Evolutionary conservation across 2,888 invertebrate genomes (phyloP).

Genomic region (Horisme vitalbata): DNA sequence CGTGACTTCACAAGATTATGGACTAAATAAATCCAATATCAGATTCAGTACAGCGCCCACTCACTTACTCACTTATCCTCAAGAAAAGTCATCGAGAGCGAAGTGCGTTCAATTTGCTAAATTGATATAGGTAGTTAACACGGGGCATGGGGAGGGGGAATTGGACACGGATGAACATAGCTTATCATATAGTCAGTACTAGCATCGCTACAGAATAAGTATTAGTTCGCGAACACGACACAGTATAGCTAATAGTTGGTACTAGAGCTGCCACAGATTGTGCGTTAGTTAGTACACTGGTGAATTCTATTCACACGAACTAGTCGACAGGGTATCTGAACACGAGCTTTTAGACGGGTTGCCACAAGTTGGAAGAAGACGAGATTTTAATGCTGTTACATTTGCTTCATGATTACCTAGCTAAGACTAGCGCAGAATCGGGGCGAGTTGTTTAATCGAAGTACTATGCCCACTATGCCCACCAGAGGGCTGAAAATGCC

Average conservation of each 20-base stretch:
- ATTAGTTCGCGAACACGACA: too few species aligned
- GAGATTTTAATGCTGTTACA: too few species aligned
- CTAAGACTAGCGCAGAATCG: too few species aligned
- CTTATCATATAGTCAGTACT: not conserved
- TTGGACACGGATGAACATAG: slow-evolving; percentile 20
- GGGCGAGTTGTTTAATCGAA: too few species aligned
- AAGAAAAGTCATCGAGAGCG: not conserved
- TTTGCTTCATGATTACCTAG: too few species aligned
- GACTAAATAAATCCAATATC: not conserved
- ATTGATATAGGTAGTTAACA: slow-evolving; percentile 24
- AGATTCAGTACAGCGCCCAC: not conserved
- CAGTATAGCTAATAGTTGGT: not conserved
- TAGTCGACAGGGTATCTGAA: too few species aligned
- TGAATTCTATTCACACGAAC: slow-evolving; percentile 25
- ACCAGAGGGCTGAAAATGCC: too few species aligned
- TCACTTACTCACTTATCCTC: not conserved
- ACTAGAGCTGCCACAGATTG: not conserved
- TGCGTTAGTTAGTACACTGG: slow-evolving; percentile 2
- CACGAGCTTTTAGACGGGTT: slow-evolving; percentile 1
- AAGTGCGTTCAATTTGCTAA: slow-evolving; percentile 10
- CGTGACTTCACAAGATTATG: too few species aligned
- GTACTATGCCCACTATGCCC: not conserved
- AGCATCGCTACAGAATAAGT: not conserved
- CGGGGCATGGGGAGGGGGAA: not conserved
- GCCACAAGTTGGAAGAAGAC: not conserved